Evolutionary conservation across 2,888 invertebrate species (phyloP).

Genomic region (Orthonychiurus folsomi): DNA sequence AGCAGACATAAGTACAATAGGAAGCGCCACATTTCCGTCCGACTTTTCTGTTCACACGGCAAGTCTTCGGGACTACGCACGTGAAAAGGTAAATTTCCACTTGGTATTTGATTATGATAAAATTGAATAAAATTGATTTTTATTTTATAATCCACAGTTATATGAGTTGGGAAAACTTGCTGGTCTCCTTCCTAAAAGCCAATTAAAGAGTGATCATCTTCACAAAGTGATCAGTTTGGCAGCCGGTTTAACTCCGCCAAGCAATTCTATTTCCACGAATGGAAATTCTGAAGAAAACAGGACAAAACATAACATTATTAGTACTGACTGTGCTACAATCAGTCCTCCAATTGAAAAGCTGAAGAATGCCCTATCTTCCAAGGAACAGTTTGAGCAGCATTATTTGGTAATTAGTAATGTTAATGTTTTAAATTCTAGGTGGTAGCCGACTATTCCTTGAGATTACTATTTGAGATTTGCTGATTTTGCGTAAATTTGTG

Average conservation of each 20-base stretch:
- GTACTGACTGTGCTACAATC: neutral
- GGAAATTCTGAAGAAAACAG: conserved; percentile 14
- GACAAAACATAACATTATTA: neutral
- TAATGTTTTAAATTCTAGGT: neutral
- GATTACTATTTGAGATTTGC: neutral
- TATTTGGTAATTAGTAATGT: conserved; percentile 55
- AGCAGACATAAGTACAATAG: neutral
- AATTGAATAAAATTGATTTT: conserved; percentile 6
- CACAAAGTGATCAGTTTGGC: conserved; percentile 83
- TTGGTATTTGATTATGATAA: conserved; percentile 33
- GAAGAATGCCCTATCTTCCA: conserved; percentile 81
- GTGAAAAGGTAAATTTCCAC: conserved; percentile 59
- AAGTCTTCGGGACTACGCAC: conserved; percentile 74
- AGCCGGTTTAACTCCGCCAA: conserved; percentile 59
- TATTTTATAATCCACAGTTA: conserved; percentile 50
- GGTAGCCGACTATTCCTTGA: conserved; percentile 2
- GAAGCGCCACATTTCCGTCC: conserved; percentile 30
- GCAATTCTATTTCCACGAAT: conserved; percentile 19
- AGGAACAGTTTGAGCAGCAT: conserved; percentile 76
- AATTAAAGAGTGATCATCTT: conserved; percentile 75
- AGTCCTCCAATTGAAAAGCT: conserved; percentile 67
- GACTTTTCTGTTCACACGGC: conserved; percentile 63
- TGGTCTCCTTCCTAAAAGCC: conserved; percentile 74
- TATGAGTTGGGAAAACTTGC: conserved; percentile 78
- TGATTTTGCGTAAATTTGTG: conserved; percentile 17